Conservation (phyloP, 1,140 invertebrate genomes). For the Wiebesia pumilae region DNA sequence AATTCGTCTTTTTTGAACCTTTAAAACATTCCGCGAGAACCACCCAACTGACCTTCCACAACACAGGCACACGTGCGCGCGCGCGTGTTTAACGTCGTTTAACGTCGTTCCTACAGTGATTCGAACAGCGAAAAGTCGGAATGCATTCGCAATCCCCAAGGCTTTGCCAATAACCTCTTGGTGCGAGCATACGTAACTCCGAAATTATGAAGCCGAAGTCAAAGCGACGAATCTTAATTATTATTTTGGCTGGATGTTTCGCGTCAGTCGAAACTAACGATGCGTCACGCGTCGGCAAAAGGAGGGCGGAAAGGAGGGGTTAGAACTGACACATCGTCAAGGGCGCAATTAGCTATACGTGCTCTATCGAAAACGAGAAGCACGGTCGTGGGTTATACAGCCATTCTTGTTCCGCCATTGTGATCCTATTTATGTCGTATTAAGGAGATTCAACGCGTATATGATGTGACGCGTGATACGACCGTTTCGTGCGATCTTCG, state of each 20-base stretch:
- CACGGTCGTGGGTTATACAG: background rate
- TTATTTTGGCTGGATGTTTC: background rate
- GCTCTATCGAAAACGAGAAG: constrained; percentile 40
- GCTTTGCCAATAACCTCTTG: background rate
- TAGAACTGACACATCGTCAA: constrained; percentile 10
- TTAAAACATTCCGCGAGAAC: constrained; percentile 39
- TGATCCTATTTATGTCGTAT: constrained; percentile 49
- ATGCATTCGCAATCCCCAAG: background rate
- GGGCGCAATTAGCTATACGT: constrained; percentile 44
- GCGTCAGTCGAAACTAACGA: background rate
- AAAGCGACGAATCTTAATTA: background rate
- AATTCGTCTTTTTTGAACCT: background rate
- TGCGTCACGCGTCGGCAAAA: background rate
- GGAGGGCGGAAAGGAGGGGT: background rate
- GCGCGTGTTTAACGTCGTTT: background rate
- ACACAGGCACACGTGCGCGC: background rate
- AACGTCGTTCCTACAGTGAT: background rate
- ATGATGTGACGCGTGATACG: constrained; percentile 20
- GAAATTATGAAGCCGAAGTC: background rate
- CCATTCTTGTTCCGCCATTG: constrained; percentile 28
- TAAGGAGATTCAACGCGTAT: constrained; percentile 15
- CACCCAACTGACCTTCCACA: background rate
- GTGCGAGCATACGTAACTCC: background rate
- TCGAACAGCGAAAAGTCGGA: background rate
- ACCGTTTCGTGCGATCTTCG: background rate